Evolutionary conservation across 2,113 vertebrate species (phyloP), one percentile per base, ranked within the genome.

Genomic region (Elachura formosa): DNA sequence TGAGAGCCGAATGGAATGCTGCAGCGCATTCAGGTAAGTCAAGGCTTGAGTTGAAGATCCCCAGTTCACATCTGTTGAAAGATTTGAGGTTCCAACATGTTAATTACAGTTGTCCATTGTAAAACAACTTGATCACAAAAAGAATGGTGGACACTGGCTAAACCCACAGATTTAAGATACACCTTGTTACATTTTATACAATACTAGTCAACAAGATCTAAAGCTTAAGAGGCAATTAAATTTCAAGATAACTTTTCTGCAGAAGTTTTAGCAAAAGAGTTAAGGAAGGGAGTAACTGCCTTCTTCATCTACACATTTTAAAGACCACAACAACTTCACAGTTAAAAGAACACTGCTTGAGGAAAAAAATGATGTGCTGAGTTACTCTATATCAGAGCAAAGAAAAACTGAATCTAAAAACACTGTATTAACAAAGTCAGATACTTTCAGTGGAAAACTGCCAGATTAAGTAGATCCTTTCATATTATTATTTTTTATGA

Each of bases 21-120:
- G 99, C 77, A 99, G 94, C 6, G 99, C 99, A 97, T 98, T 99
- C 94, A 99, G 97, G 93, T 99, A 99, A 54, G 99, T 99, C 98
- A 99, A 96, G 33, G 99, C 99, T 97, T 99, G 99, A 3, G 99
- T 99, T 12, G 99, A 99, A 3, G 99, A 99, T 43, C 99, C 99
- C 99, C 99, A 99, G 96, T 99, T 99, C 90, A 99, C 99, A 98
- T 99, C 99, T 99, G 98, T 92, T 93, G 56, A 55, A 90, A 95
- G 38, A 95, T 36, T 29, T 12, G 15, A 78, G 38, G 29, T 91
- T 84, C 22, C 54, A 55, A 0, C 11, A 54, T 52, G 29, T 74
- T 84, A 72, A 6, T 85, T 48, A 48, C 15, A 87, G 34, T 2
- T 69, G 25, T 55, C 71, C 4, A 6, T 12, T 36, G 5, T 41